phyloP scores from a whole-genome alignment of 2,797 vertebrate species.

The Anguilla marmorata region DNA sequence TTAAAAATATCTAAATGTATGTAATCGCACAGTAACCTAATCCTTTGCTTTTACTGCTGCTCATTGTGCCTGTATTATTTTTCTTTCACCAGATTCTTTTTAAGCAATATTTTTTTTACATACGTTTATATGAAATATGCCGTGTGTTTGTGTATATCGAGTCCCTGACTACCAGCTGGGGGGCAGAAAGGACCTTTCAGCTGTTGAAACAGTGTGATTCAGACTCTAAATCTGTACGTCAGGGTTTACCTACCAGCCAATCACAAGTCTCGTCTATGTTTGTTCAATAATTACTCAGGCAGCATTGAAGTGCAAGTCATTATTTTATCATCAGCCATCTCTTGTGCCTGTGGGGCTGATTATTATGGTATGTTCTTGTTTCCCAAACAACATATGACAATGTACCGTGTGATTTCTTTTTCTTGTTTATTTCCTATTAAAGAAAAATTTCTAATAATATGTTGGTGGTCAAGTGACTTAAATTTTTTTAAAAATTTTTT shows the following conservation, averaged over 20 bases:
- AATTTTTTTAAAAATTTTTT: not conserved
- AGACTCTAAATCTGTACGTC: not conserved
- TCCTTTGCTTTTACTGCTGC: no score
- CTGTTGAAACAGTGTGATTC: not conserved
- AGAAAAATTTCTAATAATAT: not conserved
- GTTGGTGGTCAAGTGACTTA: not conserved
- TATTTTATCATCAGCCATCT: not conserved
- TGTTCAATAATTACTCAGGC: not conserved
- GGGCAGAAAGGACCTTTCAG: not conserved
- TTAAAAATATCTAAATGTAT: no score
- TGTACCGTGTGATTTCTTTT: not conserved
- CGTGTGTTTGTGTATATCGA: not conserved
- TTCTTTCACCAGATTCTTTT: no score
- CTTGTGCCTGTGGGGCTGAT: not conserved
- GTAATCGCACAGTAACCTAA: no score
- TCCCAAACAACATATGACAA: not conserved
- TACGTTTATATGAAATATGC: not conserved
- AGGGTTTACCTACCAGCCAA: not conserved
- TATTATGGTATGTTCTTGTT: not conserved
- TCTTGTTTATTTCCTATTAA: not conserved
- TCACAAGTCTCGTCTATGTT: not conserved
- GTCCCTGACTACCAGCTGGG: not conserved
- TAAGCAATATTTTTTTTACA: no score
- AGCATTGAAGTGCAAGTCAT: not conserved
- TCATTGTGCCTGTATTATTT: no score